Percentiles rank a stretch among this genome's conserved stretches.
Evolutionary conservation across 1,140 invertebrate species (phyloP).

Genomic region (Coenobita brevimanus): DNA sequence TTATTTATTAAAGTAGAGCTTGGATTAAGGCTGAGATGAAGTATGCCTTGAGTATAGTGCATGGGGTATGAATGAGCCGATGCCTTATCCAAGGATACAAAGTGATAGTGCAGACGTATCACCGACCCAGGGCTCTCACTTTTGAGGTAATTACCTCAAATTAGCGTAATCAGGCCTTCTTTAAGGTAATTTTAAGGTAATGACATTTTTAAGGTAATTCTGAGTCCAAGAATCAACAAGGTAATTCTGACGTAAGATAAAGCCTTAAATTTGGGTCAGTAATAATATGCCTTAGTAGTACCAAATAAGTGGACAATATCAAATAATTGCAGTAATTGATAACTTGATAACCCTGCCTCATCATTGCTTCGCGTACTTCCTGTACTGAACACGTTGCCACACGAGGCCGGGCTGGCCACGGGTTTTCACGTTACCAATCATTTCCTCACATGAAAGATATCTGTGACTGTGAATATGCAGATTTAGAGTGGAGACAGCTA

Average conservation of each 20-base stretch:
- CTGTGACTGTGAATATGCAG: slow-evolving; percentile 8
- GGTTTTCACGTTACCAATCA: neutral
- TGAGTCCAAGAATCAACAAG: slow-evolving; percentile 10
- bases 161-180: too few relatives aligned
- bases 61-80: too few relatives aligned
- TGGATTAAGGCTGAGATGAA: too few relatives aligned
- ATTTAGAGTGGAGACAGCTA: slow-evolving; percentile 12
- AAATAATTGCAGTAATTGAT: slow-evolving; percentile 5
- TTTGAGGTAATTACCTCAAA: too few relatives aligned
- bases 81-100: too few relatives aligned
- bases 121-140: too few relatives aligned
- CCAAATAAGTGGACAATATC: neutral
- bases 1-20: too few relatives aligned
- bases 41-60: too few relatives aligned
- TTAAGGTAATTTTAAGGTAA: neutral
- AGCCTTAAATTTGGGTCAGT: neutral
- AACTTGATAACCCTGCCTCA: neutral
- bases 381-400: too few relatives aligned
- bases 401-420: too few relatives aligned
- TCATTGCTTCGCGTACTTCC: neutral
- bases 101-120: too few relatives aligned
- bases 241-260: neutral
- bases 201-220: slow-evolving; percentile 22
- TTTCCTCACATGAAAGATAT: slow-evolving; percentile 27
- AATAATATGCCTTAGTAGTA: neutral